Base-by-base conservation (phyloP, 2,797 vertebrate genomes). In the Cossypha caffra region DNA sequence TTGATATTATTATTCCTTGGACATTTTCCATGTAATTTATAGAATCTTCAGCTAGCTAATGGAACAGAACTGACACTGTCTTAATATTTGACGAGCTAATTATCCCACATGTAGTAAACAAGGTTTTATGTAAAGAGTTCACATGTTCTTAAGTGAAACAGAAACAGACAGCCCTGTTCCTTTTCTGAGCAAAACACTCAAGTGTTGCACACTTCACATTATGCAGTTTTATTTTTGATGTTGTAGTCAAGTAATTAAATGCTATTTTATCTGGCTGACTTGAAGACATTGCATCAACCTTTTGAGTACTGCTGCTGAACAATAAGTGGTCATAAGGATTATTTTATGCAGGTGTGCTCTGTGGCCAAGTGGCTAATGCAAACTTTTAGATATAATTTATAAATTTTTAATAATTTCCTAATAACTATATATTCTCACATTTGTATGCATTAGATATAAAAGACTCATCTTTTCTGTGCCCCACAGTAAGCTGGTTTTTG, bases 1-100 rank as follows among this genome's bases (percentile, higher is more conserved):
- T 42, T 61, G 90, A 68, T 96, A 74, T 82, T 89, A 76, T 80
- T 93, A 67, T 74, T 88, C 68, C 61, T 87, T 95, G 85, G 78
- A 71, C 45, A 57, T 79, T 71, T 94, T 90, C 68, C 57, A 54
- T 77, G 78, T 69, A 90, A 77, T 93, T 94, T 95, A 37, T 79
- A 73, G 31, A 48, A 62, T 84, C 62, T 72, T 84, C 62, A 81
- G 54, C 51, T 63, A 66, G 42, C 59, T 86, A 93, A 91, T 82
- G 89, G 71, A 95, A 77, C 29, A 86, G 86, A 95, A 42, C 47
- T 58, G 50, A 78, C 51, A 43, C 20, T 37, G 72, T 64, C 69
- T 79, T 86, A 21, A 90, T 95, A 74, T 81, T 86, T 84, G 79
- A 93, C 73, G 31, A 78, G 58, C 31, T 83, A 88, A 90, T 95